These are phyloP conservation scores for Crossaster papposus DNA, from an alignment of 53 echinoderm and acorn worm species.

Conservation along the genomic window DNA sequence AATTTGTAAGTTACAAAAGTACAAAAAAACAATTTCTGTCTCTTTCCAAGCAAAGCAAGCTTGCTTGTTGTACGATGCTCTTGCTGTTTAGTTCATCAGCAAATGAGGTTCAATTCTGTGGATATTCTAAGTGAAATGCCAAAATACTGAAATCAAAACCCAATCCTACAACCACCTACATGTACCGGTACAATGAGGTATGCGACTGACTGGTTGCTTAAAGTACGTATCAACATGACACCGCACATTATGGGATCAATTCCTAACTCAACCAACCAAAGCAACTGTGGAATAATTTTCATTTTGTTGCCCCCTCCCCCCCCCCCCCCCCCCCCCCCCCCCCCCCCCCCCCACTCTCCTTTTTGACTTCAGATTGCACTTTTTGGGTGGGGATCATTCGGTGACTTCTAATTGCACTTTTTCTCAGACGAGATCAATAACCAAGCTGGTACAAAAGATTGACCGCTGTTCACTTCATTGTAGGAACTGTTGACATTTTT, in stretches of 20 bases:
- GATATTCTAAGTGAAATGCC: too few relatives aligned
- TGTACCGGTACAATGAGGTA: not conserved
- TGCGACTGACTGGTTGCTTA: not conserved
- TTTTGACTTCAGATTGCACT: not conserved
- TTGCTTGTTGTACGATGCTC: too few relatives aligned
- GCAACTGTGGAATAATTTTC: conserved; percentile 24
- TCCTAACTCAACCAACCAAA: not conserved
- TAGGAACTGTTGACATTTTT: not conserved
- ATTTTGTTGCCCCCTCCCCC: not conserved
- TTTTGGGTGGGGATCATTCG: not conserved
- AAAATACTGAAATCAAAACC: too few relatives aligned
- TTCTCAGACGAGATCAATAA: not conserved
- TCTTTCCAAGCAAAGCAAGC: too few relatives aligned
- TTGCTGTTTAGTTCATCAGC: too few relatives aligned
- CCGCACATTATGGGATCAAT: not conserved
- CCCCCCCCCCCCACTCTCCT: too few relatives aligned
- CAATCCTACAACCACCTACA: too few relatives aligned
- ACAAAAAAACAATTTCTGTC: too few relatives aligned
- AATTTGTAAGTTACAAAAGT: too few relatives aligned
- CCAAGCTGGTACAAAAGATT: not conserved
- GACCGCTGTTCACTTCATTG: not conserved
- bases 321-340: not conserved
- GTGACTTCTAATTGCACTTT: conserved; percentile 23
- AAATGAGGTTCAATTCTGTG: too few relatives aligned
- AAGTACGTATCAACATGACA: not conserved